Evolutionary conservation across 1,140 invertebrate species (phyloP).

Genomic region (Agrilus planipennis): DNA sequence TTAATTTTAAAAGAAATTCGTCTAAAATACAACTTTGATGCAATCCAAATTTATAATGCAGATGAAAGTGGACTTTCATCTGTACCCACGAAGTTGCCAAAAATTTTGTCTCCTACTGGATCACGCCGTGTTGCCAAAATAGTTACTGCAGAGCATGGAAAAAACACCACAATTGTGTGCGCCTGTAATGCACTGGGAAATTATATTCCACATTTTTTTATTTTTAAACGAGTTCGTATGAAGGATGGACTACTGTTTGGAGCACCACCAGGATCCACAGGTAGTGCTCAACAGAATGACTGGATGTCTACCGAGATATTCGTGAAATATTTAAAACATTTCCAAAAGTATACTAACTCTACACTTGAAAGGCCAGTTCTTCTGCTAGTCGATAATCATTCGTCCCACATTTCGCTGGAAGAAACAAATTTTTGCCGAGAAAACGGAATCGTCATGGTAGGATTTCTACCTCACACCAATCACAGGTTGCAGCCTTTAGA

Average conservation of each 20-base stretch:
- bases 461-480: slow-evolving; percentile 23
- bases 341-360: slow-evolving; percentile 15
- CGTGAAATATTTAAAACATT: slow-evolving; percentile 12
- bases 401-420: slow-evolving; percentile 12
- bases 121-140: background rate
- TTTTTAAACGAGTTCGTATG: slow-evolving; percentile 5
- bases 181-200: background rate
- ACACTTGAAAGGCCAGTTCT: slow-evolving; percentile 13
- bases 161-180: slow-evolving; percentile 5
- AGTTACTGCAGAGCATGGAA: background rate
- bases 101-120: slow-evolving; percentile 1
- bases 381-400: slow-evolving; percentile 23
- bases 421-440: slow-evolving; percentile 13
- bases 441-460: slow-evolving; percentile 14
- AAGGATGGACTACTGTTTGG: slow-evolving; percentile 8
- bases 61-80: slow-evolving; percentile 4
- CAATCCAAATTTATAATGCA: slow-evolving; percentile 1
- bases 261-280: background rate
- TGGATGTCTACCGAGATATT: slow-evolving; percentile 20
- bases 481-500: slow-evolving; percentile 24
- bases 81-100: background rate
- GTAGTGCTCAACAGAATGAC: slow-evolving; percentile 11
- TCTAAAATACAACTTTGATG: background rate
- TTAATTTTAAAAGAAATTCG: background rate
- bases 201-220: slow-evolving; percentile 2